Conservation (phyloP, 2,797 vertebrate genomes). For the Octomys mimax region DNA sequence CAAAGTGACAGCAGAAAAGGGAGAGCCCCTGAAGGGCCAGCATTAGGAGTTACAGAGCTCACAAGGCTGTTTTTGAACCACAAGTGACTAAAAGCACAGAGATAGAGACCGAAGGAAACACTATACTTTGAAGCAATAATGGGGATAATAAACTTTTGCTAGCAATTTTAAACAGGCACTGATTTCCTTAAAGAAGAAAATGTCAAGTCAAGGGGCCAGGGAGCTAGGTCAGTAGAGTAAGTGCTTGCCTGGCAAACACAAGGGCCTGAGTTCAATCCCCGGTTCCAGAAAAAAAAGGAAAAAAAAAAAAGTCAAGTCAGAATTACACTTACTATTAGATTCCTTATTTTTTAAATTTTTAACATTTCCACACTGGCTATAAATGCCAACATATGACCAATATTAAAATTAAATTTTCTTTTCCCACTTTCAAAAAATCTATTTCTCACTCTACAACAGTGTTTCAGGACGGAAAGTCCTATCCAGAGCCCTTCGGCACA, state of each 20-base stretch:
- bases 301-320: slow-evolving; percentile 22
- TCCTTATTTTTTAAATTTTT: slow-evolving; percentile 35
- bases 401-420: slow-evolving; percentile 46
- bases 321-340: neutral
- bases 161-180: slow-evolving; percentile 16
- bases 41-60: neutral
- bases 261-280: too few species aligned
- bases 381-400: slow-evolving; percentile 7
- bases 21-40: neutral
- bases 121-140: neutral
- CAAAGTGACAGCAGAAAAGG: neutral
- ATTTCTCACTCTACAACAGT: neutral
- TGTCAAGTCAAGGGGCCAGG: neutral
- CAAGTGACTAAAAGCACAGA: neutral
- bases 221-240: too few species aligned
- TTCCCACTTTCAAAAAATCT: slow-evolving; percentile 35
- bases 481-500: neutral
- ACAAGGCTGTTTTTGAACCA: neutral
- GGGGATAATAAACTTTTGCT: slow-evolving; percentile 1
- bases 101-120: neutral
- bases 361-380: neutral
- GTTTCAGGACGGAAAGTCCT: neutral
- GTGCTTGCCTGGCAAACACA: too few species aligned
- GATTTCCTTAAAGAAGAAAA: slow-evolving; percentile 42
- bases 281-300: too few species aligned